Percentiles rank a stretch among this genome's conserved stretches.
These are phyloP conservation scores for Lemur catta DNA, from an alignment of 2,797 vertebrate genomes.

Conservation along the genomic window DNA sequence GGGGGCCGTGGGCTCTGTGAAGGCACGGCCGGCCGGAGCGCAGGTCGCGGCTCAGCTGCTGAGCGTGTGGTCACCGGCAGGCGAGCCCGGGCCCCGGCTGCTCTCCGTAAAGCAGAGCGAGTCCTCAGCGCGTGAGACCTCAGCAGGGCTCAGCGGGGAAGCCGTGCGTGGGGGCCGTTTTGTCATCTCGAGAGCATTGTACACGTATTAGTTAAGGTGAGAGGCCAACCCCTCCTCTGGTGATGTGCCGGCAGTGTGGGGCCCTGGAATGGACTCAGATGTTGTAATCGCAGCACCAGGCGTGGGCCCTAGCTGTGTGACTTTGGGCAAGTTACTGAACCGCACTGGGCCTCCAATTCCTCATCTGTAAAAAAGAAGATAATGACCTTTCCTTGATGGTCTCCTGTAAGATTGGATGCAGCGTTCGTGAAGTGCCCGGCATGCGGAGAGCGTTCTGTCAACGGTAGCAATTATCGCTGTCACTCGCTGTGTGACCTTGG, in stretches of 20 bases:
- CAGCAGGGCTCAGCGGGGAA: accelerated
- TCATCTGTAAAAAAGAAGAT: neutral
- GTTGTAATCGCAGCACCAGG: accelerated
- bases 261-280: accelerated
- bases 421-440: accelerated
- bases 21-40: neutral
- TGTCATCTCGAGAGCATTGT: accelerated
- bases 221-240: neutral
- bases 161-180: accelerated
- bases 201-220: accelerated
- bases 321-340: neutral
- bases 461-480: accelerated
- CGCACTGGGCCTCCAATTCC: neutral
- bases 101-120: accelerated
- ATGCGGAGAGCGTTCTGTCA: accelerated
- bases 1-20: accelerated
- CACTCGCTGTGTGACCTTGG: neutral
- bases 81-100: accelerated
- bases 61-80: accelerated
- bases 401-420: accelerated
- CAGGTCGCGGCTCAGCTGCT: accelerated
- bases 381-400: accelerated
- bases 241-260: accelerated
- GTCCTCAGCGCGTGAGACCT: accelerated
- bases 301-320: neutral